These are phyloP conservation scores for Drosophila macrospina DNA, from an alignment of 2,888 invertebrate genomes.

Conservation along the genomic window DNA sequence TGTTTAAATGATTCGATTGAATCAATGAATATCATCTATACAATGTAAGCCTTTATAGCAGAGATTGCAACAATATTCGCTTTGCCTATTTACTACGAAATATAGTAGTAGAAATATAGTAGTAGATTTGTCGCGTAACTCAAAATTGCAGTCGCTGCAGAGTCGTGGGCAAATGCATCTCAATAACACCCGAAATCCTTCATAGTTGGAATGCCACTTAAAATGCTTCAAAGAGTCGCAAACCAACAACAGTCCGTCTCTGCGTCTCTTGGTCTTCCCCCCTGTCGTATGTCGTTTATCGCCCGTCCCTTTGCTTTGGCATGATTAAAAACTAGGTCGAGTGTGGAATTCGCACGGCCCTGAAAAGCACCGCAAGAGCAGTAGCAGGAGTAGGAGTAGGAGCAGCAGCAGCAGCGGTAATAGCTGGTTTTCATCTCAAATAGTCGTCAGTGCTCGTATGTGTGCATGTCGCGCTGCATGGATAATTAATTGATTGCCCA, in stretches of 20 bases:
- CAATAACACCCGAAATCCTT: constrained; percentile 12
- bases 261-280: not conserved
- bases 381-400: too few relatives aligned
- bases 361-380: constrained; percentile 31
- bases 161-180: constrained; percentile 10
- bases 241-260: constrained; percentile 3
- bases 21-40: too few relatives aligned
- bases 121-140: not conserved
- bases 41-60: too few relatives aligned
- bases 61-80: too few relatives aligned
- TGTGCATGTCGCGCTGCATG: constrained; percentile 36
- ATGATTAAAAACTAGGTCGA: constrained; percentile 64
- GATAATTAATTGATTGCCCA: constrained; percentile 75
- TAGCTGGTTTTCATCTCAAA: constrained; percentile 13
- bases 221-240: constrained; percentile 12
- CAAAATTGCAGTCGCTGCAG: not conserved
- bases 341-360: constrained; percentile 41
- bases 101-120: not conserved
- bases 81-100: not conserved
- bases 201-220: constrained; percentile 12
- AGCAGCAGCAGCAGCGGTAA: not conserved
- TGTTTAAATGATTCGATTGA: too few relatives aligned
- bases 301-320: constrained; percentile 32
- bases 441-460: constrained; percentile 1
- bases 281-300: not conserved